Percentiles rank a stretch among this genome's conserved stretches.
Conservation (phyloP, 2,113 vertebrate species). For the Limanda limanda region DNA sequence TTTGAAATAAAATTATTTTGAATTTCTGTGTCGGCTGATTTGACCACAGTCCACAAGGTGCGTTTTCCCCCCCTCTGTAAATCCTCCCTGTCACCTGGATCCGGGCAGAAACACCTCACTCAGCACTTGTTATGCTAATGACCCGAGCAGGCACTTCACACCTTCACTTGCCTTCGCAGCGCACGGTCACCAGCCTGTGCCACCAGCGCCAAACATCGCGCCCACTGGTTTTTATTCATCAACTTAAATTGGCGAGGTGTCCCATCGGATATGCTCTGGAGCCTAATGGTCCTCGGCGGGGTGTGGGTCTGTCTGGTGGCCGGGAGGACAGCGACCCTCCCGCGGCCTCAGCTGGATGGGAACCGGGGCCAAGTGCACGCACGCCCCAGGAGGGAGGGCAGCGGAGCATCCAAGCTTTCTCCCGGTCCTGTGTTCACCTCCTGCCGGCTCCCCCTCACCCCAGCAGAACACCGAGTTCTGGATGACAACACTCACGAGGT, state of each 20-base stretch:
- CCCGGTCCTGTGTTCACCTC: constrained; percentile 62
- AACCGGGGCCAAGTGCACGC: constrained; percentile 11
- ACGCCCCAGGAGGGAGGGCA: constrained; percentile 60
- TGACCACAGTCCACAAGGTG: constrained; percentile 2
- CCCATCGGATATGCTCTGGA: constrained; percentile 62
- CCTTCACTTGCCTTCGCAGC: constrained; percentile 14
- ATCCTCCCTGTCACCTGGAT: constrained; percentile 42
- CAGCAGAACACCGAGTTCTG: constrained; percentile 66
- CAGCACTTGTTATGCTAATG: constrained; percentile 75
- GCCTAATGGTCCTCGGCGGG: constrained; percentile 25
- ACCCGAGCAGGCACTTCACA: constrained; percentile 47
- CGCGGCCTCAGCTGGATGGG: constrained; percentile 40
- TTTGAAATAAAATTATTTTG: too few species aligned
- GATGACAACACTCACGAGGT: constrained; percentile 81
- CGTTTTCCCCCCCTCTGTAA: constrained; percentile 7
- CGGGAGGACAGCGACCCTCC: constrained; percentile 61
- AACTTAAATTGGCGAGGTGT: too few species aligned
- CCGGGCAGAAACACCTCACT: constrained; percentile 65
- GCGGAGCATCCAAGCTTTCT: constrained; percentile 23
- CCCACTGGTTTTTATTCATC: background rate
- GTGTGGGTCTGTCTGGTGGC: constrained; percentile 39
- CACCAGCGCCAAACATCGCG: constrained; percentile 8
- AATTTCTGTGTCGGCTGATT: too few species aligned
- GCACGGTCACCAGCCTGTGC: background rate
- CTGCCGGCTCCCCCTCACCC: constrained; percentile 69